Base-by-base conservation (phyloP, 2,888 invertebrate species). In the Zaprionus lineosus region DNA sequence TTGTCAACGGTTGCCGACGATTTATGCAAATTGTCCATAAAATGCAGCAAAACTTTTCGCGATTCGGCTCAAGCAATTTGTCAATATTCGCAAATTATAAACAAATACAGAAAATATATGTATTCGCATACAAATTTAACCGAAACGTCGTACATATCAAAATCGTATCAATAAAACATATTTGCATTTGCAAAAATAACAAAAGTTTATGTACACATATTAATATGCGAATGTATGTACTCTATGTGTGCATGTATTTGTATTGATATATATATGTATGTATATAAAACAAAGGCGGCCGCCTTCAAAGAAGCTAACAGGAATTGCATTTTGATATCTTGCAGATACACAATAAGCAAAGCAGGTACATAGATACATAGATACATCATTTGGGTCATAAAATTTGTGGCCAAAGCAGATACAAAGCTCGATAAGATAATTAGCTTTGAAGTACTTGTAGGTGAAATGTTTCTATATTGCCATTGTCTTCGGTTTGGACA, bases 371-470 rank as follows among this genome's bases (percentile, higher is more conserved):
- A 8, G 21, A 8, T 55, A 21, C 16, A 37, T 14, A 39, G 39
- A 47, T 18, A 55, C 37, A 52, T 66, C 62, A 56, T 59, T 61
- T 76, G 48, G 46, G 65, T 75, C 70, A 71, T 72, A 75, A 76
- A 65, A 81, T 47, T 66, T 59, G 46, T 29, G 39, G 61, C 61
- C 47, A 64, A 73, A 76, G 8, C 9, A 37, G 33, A 44, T 33
- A 68, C 51, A 55, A 57, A 55, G 53, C 48, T 43, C 57, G 75
- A 75, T 75, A 83, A 75, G 75, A 75, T 83, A 75, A 78, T 83
- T 72, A 83, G 50, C 7, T 24, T 15, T 6, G n/a, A 2, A 28
- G 36, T 14, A 39, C 29, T 14, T 31, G 34, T 36, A 46, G 9
- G 39, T 47, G 39, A 47, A 53, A 41, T 51, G 24, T 15, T 43